phyloP scores from a whole-genome alignment of 2,888 invertebrate species.

The Colletes collaris region DNA sequence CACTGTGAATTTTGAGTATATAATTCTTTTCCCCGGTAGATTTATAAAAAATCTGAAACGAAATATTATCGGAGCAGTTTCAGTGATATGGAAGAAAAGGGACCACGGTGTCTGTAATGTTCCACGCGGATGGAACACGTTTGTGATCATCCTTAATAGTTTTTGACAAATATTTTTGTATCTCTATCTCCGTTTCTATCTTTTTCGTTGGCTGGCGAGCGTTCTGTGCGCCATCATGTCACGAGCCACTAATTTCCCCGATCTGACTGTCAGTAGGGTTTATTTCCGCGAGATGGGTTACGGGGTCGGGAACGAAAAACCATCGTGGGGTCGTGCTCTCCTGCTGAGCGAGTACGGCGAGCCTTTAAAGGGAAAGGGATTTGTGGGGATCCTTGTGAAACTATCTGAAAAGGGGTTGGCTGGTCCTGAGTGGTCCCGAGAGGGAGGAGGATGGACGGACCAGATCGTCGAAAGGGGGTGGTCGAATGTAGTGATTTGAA shows the following conservation, averaged over 20 bases:
- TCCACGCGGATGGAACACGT: no score
- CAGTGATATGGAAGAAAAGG: no score
- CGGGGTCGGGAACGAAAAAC: constrained; percentile 3
- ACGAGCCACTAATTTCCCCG: constrained; percentile 35
- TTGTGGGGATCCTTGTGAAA: constrained; percentile 20
- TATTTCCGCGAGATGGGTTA: constrained; percentile 32
- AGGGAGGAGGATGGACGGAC: neutral
- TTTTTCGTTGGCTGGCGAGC: neutral
- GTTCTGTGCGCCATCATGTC: constrained; percentile 11
- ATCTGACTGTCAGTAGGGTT: constrained; percentile 23
- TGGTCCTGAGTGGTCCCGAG: neutral
- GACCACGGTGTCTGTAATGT: no score
- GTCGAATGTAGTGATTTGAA: constrained; percentile 22
- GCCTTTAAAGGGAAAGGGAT: constrained; percentile 23
- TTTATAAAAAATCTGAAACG: no score
- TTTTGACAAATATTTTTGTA: no score
- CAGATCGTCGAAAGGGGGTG: neutral
- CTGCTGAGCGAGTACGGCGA: constrained; percentile 29
- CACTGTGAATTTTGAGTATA: no score
- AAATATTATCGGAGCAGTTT: no score
- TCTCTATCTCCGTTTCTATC: no score
- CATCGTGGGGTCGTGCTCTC: constrained; percentile 1
- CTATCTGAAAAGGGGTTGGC: neutral
- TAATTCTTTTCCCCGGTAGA: no score
- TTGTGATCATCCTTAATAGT: no score